Evolutionary conservation across 2,797 vertebrate genomes (phyloP).

Genomic region (Pteronotus mesoamericanus): DNA sequence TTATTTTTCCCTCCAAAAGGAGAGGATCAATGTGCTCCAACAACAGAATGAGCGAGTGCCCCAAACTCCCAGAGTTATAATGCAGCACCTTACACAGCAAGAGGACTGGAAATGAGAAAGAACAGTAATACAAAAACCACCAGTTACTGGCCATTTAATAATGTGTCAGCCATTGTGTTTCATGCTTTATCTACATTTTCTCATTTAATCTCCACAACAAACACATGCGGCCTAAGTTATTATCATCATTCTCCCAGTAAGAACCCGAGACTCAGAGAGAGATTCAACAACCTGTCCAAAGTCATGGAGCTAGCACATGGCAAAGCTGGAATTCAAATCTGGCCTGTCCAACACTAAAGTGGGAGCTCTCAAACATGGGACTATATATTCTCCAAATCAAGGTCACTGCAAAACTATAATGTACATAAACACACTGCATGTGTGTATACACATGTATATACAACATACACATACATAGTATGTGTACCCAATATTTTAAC

Average conservation of each 20-base stretch:
- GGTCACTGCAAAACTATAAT: not conserved
- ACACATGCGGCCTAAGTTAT: not conserved
- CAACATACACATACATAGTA: not conserved
- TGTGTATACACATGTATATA: accelerated
- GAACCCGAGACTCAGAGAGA: not conserved
- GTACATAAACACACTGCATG: not conserved
- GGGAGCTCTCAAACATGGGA: not conserved
- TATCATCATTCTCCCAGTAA: not conserved
- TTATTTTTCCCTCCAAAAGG: not conserved
- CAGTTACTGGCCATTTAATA: not conserved
- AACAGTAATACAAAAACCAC: not conserved
- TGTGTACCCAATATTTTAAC: not conserved
- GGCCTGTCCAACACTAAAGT: not conserved
- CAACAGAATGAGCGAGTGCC: not conserved
- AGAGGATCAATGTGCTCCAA: not conserved
- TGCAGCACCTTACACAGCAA: no score
- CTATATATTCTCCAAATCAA: not conserved
- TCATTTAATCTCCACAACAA: not conserved
- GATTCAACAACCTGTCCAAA: not conserved
- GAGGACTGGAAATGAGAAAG: not conserved
- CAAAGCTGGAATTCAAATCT: not conserved
- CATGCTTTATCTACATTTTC: not conserved
- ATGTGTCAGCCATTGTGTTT: not conserved
- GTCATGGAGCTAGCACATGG: not conserved
- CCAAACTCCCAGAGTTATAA: not conserved